Conservation (phyloP, 2,888 invertebrate species). For the Kryphioiulus occultus region DNA sequence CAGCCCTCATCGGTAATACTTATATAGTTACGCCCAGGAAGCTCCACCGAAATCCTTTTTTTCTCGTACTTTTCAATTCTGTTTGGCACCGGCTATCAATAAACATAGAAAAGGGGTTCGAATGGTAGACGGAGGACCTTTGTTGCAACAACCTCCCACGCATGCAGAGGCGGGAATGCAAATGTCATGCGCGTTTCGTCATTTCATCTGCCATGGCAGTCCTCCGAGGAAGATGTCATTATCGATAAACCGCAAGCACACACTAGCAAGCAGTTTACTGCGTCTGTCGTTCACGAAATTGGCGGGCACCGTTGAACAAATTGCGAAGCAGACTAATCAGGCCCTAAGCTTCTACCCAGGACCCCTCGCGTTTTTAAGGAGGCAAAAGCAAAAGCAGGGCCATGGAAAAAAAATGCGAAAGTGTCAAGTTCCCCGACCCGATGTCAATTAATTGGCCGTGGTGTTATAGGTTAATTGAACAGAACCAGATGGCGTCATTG, state of each 20-base stretch:
- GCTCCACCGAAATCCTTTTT: neutral
- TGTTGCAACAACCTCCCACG: neutral
- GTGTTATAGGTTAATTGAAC: slow-evolving; percentile 4
- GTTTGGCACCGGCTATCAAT: neutral
- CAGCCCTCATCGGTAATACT: too few relatives aligned
- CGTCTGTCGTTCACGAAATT: neutral
- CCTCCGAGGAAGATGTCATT: neutral
- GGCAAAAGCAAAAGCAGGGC: neutral
- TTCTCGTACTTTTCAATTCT: neutral
- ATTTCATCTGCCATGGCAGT: neutral
- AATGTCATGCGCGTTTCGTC: neutral
- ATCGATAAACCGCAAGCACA: neutral
- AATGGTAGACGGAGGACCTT: neutral
- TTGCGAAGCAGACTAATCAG: neutral
- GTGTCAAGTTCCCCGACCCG: neutral
- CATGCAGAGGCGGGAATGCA: neutral
- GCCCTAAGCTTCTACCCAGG: neutral
- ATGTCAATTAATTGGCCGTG: neutral
- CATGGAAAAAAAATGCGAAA: too few relatives aligned
- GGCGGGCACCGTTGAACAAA: neutral
- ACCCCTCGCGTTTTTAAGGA: neutral
- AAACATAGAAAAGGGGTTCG: neutral
- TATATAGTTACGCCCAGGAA: neutral
- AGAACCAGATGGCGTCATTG: neutral
- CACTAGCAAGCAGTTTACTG: neutral